Percentiles rank a stretch among this genome's conserved stretches.
phyloP scores from a whole-genome alignment of 2,797 vertebrate species.

The Hirundo rustica region DNA sequence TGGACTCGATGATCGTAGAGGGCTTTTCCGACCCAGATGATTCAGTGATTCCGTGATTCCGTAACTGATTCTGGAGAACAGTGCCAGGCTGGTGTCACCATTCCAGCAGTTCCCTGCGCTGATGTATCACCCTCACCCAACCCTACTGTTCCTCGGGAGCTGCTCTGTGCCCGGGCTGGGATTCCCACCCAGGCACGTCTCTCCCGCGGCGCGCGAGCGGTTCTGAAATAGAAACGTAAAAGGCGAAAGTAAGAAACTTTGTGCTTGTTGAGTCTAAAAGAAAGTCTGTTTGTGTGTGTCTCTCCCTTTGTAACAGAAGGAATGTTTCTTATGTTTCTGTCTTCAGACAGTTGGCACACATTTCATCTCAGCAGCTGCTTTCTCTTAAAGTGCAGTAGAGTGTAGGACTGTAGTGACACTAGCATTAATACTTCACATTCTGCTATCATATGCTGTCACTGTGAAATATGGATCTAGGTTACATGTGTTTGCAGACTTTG shows the following conservation, averaged over 20 bases:
- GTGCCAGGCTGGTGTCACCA: neutral
- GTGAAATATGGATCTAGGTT: constrained; percentile 85
- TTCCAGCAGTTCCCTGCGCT: neutral
- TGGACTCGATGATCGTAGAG: accelerated
- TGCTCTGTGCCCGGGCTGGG: neutral
- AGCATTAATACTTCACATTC: constrained; percentile 87
- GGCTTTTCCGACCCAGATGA: neutral
- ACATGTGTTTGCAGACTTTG: constrained; percentile 85
- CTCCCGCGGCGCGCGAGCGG: neutral
- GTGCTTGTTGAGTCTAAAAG: constrained; percentile 78
- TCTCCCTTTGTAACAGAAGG: constrained; percentile 84
- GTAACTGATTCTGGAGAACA: neutral
- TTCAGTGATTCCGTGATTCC: neutral
- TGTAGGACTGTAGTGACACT: constrained; percentile 85
- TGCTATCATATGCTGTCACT: constrained; percentile 84
- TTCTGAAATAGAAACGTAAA: constrained; percentile 64
- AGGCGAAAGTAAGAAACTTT: constrained; percentile 77
- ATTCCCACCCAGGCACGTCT: neutral
- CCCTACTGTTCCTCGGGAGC: neutral
- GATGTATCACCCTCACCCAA: neutral
- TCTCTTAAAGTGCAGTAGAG: constrained; percentile 86
- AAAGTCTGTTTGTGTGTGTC: constrained; percentile 79
- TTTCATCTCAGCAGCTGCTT: constrained; percentile 86
- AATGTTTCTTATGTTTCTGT: constrained; percentile 85
- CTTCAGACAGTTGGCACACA: constrained; percentile 85